These are phyloP conservation scores for Microplitis demolitor DNA, from an alignment of 1,140 invertebrate species.

Conservation along the genomic window DNA sequence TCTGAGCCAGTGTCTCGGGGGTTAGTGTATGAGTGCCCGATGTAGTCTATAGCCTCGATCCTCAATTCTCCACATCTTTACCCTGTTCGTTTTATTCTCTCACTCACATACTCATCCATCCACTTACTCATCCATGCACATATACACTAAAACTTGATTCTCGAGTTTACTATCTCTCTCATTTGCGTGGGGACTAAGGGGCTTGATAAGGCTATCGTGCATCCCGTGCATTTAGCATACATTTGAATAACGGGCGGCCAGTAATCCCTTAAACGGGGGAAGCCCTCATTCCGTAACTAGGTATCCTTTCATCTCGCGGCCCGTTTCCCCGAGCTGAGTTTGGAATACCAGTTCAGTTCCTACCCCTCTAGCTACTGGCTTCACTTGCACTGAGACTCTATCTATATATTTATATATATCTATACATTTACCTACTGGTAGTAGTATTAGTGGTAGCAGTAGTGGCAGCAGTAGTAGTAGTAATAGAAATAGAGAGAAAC, in stretches of 20 bases:
- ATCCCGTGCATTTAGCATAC: conserved; percentile 61
- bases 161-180: not conserved
- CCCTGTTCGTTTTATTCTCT: not conserved
- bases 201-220: conserved; percentile 60
- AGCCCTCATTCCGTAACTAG: conserved; percentile 60
- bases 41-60: too few species aligned
- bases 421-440: too few species aligned
- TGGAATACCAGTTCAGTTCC: conserved; percentile 17
- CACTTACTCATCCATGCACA: not conserved
- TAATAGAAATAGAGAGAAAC: not conserved
- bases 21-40: not conserved
- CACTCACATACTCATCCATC: not conserved
- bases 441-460: too few species aligned
- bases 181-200: not conserved
- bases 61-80: too few species aligned
- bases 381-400: too few species aligned
- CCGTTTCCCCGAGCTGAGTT: conserved; percentile 40
- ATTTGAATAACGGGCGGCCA: conserved; percentile 62
- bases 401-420: too few species aligned
- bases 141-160: not conserved
- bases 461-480: not conserved
- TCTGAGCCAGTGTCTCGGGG: not conserved
- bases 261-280: conserved; percentile 61
- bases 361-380: not conserved
- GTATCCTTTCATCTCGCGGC: conserved; percentile 61